Evolutionary conservation across 2,797 vertebrate genomes (phyloP).

Genomic region (Anas georgica): DNA sequence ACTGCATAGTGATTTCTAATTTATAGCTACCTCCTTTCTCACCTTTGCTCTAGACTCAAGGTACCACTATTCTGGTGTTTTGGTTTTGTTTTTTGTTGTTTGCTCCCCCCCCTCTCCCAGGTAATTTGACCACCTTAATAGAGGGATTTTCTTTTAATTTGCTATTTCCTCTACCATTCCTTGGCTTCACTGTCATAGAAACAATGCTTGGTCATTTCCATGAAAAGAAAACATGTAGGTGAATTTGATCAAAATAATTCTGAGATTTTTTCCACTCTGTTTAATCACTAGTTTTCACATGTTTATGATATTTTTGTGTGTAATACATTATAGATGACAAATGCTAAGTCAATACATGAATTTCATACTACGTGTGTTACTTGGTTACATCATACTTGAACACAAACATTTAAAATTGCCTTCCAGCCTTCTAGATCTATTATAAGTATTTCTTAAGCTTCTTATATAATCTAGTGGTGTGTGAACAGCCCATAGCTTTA

Average conservation of each 20-base stretch:
- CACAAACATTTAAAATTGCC: neutral
- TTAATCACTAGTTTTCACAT: neutral
- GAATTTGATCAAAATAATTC: neutral
- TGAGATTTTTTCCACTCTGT: neutral
- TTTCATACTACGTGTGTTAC: neutral
- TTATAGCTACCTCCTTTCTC: neutral
- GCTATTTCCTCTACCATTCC: neutral
- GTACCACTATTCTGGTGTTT: neutral
- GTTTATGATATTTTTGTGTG: neutral
- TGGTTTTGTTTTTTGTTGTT: neutral
- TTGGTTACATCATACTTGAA: neutral
- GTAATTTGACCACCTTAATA: neutral
- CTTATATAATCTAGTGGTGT: neutral
- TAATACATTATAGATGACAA: neutral
- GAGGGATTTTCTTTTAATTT: neutral
- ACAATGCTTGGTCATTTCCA: neutral
- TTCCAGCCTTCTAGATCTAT: neutral
- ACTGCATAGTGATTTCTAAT: neutral
- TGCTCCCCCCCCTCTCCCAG: no score
- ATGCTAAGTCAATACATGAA: neutral
- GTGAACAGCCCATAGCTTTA: neutral
- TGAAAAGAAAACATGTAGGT: neutral
- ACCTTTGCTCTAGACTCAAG: neutral
- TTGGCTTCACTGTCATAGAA: neutral
- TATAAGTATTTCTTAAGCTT: neutral